Conservation (phyloP, 2,888 invertebrate species). For the Chloromyia formosa region DNA sequence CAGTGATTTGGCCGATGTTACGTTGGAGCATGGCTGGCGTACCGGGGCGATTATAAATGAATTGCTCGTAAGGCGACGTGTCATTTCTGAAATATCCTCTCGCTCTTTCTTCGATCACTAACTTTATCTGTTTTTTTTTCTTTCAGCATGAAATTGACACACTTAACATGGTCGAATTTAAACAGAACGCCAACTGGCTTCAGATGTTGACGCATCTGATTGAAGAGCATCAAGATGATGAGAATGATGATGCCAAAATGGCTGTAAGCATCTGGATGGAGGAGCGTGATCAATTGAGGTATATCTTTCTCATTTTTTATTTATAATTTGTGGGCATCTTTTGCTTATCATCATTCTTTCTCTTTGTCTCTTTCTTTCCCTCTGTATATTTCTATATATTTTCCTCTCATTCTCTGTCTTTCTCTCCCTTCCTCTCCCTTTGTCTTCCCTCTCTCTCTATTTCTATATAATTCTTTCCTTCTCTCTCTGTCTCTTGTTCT, state of each 20-base stretch:
- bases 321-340: no score
- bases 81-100: background rate
- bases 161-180: constrained; percentile 83
- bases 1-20: constrained; percentile 95
- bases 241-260: constrained; percentile 73
- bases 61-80: constrained; percentile 73
- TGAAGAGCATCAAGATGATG: constrained; percentile 86
- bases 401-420: no score
- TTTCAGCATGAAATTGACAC: constrained; percentile 89
- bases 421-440: no score
- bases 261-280: constrained; percentile 80
- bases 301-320: constrained; percentile 43
- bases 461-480: no score
- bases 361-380: background rate
- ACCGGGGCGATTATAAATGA: constrained; percentile 98
- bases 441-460: no score
- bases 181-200: constrained; percentile 88
- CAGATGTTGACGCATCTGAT: constrained; percentile 91
- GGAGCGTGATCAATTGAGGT: constrained; percentile 82
- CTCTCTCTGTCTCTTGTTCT: no score
- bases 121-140: background rate
- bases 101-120: background rate
- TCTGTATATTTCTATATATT: no score
- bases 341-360: background rate
- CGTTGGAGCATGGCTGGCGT: constrained; percentile 95